Base-by-base conservation (phyloP, 2,113 vertebrate species). In the Leptobrachium ailaonicum region DNA sequence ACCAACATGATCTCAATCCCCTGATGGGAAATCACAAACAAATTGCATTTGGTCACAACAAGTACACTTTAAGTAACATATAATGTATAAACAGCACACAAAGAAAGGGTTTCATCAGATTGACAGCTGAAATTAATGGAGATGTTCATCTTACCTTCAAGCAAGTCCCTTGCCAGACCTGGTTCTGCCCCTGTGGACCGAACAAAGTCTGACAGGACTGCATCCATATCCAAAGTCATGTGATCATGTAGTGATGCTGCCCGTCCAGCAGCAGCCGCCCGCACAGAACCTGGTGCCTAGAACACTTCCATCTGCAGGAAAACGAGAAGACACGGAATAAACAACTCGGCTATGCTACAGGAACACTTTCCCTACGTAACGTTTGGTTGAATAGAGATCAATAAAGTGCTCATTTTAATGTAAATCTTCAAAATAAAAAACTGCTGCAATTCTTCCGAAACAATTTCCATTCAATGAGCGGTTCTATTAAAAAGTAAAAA, bases 141-240 rank as follows among this genome's bases (percentile, higher is more conserved):
- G 73, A 41, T 32, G 45, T 77, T 79, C 66, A 6, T 66, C 93
- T 94, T 94, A 99, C 98, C 98, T 96, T 99, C 98, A 80, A 99
- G 95, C 94, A 99, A 95, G 93, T 99, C 98, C 94, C 98, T 96
- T 88, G 98, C 98, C 96, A 99, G 96, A 97, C 98, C 97, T 77
- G 98, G 98, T 94, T 99, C 98, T 88, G 98, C 98, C 95, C 97
- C 98, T 0, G 98, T 99, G 94, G 98, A 99, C 94, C 96, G 96
- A 96, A 99, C 97, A 95, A 99, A 99, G 95, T 99, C 97, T 95
- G 98, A 99, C 94, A 99, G 96, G 95, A 99, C 97, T 87, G 97
- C 95, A 76, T 99, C 98, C 98, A 99, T 99, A 94, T 99, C 98
- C 95, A 98, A 96, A 93, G 97, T 99, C 97, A 98, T 98, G 94